phyloP scores from a whole-genome alignment of 1,140 invertebrate species.

The Penaeus japonicus region DNA sequence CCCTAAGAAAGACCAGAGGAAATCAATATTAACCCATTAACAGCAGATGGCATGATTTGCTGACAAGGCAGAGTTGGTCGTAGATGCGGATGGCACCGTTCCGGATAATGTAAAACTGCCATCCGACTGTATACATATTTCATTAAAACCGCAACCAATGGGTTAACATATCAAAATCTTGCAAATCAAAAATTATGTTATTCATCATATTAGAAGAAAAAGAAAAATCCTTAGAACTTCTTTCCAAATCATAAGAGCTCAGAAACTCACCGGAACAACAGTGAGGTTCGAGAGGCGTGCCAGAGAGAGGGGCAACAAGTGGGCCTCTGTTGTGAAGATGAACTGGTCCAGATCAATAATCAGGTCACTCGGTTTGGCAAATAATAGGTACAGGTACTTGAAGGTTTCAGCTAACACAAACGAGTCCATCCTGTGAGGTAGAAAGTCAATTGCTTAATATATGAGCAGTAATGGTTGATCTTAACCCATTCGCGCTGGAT shows the following conservation, averaged over 20 bases:
- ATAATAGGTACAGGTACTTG: constrained; percentile 95
- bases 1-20: neutral
- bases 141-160: too few species aligned
- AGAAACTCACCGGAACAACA: constrained; percentile 63
- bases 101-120: too few species aligned
- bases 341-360: constrained; percentile 94
- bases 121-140: too few species aligned
- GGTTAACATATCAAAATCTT: too few species aligned
- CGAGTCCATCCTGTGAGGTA: constrained; percentile 85
- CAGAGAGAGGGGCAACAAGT: constrained; percentile 88
- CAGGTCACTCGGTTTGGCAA: constrained; percentile 87
- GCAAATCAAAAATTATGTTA: too few species aligned
- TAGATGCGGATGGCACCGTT: too few species aligned
- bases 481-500: neutral
- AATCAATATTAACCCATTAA: neutral
- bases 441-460: neutral
- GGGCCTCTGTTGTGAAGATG: constrained; percentile 96
- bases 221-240: neutral
- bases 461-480: neutral
- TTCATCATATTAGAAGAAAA: too few species aligned
- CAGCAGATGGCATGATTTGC: too few species aligned
- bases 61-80: too few species aligned
- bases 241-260: neutral
- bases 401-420: constrained; percentile 98
- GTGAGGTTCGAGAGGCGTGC: constrained; percentile 68